Base-by-base conservation (phyloP, 2,888 invertebrate species). In the Eulithis testata region DNA sequence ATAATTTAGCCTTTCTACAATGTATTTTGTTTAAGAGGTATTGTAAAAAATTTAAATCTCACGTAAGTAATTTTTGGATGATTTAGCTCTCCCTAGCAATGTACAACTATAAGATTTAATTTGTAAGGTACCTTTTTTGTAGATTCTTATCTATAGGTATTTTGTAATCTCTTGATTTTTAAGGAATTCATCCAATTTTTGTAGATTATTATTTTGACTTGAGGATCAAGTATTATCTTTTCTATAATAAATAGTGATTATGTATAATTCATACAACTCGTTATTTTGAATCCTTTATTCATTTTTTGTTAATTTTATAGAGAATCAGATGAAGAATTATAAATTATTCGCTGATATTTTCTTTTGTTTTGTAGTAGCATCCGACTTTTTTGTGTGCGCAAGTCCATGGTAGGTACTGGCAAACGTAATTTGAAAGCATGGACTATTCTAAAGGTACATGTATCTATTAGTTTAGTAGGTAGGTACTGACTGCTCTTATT, bases 51-150 rank as follows among this genome's bases (percentile, higher is more conserved):
- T 73, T 71, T 72, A 71, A 77, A 79, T 72, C 87, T 90, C 85
- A 83, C 87, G 85, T 90, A 87, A 83, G 75, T 89, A 87, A 88
- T 86, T 79, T 89, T 90, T 87, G 87, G 82, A 77, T 81, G 82
- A 86, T 80, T 76, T 83, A 84, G 86, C 86, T 91, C 90, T 91
- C 87, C 89, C 82, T 91, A 91, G 91, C 87, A 87, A 88, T 84
- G 88, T 92, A 91, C 90, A 91, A 91, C 82, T 90, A 76, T 90
- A 90, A 90, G 89, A 82, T 87, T 84, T 91, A 88, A 89, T 90
- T 90, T 90, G 80, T 90, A 91, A 91, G 90, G 83, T 83, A 81
- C 77, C 83, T 87, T 85, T 84, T 89, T 88, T 89, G 90, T 91
- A 91, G 91, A 91, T 86, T 89, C 86, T 84, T 86, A 85, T 85